Evolutionary conservation across 1,140 invertebrate species (phyloP).

Genomic region (Drosophila orena): DNA sequence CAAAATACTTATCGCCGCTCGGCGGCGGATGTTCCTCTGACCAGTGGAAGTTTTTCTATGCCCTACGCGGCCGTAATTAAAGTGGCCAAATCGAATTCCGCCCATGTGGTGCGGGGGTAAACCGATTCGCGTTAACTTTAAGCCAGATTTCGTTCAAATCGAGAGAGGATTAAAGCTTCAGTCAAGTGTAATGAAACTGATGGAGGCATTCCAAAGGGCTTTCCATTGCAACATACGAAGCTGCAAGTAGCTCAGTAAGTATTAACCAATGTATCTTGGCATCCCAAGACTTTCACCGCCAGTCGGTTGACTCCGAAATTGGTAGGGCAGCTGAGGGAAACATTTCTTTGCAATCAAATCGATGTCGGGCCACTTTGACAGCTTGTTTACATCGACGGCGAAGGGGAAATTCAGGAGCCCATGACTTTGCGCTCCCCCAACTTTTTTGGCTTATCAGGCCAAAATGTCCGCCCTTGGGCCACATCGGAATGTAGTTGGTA

Average conservation of each 20-base stretch:
- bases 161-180: constrained; percentile 37
- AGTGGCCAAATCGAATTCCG: constrained; percentile 47
- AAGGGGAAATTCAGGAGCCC: constrained; percentile 29
- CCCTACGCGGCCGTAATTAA: constrained; percentile 56
- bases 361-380: constrained; percentile 65
- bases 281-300: not conserved
- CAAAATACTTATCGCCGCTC: constrained; percentile 57
- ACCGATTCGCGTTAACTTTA: constrained; percentile 33
- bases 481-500: constrained; percentile 55
- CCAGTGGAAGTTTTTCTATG: constrained; percentile 42
- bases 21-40: constrained; percentile 26
- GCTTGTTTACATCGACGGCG: constrained; percentile 73
- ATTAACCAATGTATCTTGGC: not conserved
- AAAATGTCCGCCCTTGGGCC: constrained; percentile 4
- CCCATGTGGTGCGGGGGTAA: constrained; percentile 16
- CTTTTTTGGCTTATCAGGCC: constrained; percentile 17
- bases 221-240: no score
- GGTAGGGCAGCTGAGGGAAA: constrained; percentile 13
- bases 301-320: not conserved
- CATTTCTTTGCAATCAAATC: constrained; percentile 59
- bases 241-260: no score
- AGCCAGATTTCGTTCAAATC: constrained; percentile 17
- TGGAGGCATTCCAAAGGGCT: not conserved
- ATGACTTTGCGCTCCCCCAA: constrained; percentile 6
- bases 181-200: not conserved